Percentiles rank a stretch among this genome's conserved stretches.
Evolutionary conservation across 2,113 vertebrate species (phyloP).

Genomic region (Turdus rufiventris): DNA sequence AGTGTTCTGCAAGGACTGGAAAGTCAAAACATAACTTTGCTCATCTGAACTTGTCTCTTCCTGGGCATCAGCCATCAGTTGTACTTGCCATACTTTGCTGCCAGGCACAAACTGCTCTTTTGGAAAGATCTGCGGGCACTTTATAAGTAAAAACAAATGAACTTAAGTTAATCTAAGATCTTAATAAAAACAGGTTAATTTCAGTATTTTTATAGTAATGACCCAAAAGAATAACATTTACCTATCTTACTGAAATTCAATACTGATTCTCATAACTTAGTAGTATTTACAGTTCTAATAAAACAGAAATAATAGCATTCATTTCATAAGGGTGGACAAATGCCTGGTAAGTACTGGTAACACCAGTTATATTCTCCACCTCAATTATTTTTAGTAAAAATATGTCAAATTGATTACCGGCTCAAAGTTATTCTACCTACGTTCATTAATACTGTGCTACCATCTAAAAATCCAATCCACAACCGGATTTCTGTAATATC

Average conservation of each 20-base stretch:
- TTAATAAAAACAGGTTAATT: background rate
- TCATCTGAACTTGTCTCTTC: background rate
- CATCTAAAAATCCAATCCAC: background rate
- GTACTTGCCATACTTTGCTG: background rate
- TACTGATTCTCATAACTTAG: background rate
- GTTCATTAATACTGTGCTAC: background rate
- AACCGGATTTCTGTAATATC: background rate
- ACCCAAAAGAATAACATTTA: background rate
- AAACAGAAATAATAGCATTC: background rate
- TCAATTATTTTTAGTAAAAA: background rate
- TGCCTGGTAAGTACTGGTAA: background rate
- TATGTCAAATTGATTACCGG: background rate
- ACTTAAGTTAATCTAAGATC: background rate
- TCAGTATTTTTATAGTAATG: background rate
- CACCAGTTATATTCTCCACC: background rate
- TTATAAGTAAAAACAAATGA: background rate
- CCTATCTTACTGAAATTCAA: background rate
- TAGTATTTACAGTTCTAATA: background rate
- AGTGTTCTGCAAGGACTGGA: background rate
- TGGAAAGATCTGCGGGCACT: background rate
- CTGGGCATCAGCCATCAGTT: background rate
- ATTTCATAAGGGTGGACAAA: background rate
- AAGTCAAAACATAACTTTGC: background rate
- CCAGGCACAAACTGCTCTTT: background rate
- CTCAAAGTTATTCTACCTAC: background rate